phyloP scores from a whole-genome alignment of 2,888 invertebrate genomes.

The Watsonalla cultraria region DNA sequence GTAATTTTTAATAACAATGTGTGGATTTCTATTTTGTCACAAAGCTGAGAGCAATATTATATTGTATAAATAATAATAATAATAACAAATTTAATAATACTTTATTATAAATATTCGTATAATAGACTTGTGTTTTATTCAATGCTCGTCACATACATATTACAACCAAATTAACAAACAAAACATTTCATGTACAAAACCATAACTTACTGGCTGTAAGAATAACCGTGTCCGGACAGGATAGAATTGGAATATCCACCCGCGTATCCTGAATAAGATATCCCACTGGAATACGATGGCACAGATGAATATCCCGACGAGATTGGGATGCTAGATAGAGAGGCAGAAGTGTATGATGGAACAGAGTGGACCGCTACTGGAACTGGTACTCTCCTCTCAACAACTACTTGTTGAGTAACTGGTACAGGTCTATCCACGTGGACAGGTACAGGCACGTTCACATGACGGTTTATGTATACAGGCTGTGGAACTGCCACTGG shows the following conservation, averaged over 20 bases:
- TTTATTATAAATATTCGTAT: background rate
- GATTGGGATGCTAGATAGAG: no score
- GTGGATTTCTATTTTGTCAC: background rate
- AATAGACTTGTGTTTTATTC: background rate
- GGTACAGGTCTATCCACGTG: constrained; percentile 76
- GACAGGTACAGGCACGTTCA: constrained; percentile 80
- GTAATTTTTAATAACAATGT: background rate
- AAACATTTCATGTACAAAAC: no score
- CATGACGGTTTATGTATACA: constrained; percentile 76
- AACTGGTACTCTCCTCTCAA: constrained; percentile 45
- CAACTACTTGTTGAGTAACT: constrained; percentile 57
- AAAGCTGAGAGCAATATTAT: no score
- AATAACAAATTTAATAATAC: background rate
- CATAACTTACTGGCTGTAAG: background rate
- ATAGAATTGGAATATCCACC: background rate
- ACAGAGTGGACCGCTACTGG: constrained; percentile 16
- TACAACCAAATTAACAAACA: no score
- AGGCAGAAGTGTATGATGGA: constrained; percentile 13
- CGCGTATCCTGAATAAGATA: background rate
- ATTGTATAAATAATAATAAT: background rate
- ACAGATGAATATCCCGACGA: background rate
- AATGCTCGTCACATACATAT: no score
- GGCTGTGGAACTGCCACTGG: constrained; percentile 72
- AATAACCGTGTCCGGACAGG: background rate
- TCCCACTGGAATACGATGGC: background rate